Evolutionary conservation across 2,888 invertebrate species (phyloP), one percentile per base, ranked within the genome.

Genomic region (Polydrusus pterygomalis): DNA sequence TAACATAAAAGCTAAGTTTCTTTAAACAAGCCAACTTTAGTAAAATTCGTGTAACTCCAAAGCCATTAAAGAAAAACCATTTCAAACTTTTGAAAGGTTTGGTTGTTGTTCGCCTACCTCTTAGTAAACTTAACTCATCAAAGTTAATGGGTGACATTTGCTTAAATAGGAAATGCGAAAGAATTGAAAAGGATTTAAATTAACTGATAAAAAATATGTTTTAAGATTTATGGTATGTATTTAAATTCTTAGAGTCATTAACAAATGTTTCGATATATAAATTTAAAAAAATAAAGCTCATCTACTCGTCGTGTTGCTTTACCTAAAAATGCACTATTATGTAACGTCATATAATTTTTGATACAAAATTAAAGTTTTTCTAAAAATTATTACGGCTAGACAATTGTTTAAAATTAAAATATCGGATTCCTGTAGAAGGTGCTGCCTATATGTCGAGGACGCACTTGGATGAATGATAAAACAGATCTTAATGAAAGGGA

Each of bases 1-100:
- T 74, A 68, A 20, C 67, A 74, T 74, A 68, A 74, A 51, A 74
- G 73, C 68, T 25, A 74, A 68, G 73, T 74, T 74, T 47, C 58
- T 17, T 49, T 34, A 65, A 38, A 65, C 68, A 45, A 67, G 25
- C 43, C 34, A 68, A 74, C 60, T 68, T 74, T 20, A 47, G 47
- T 60, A 43, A 60, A 74, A 74, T 68, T 68, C 73, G 47, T 60
- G 67, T 74, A 58, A 67, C 58, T 67, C 20, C 43, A 51, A 51
- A 43, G 63, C 34, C 54, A 34, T 71, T 64, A 71, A 71, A 71
- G 73, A 74, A 72, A 74, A 74, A 74, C 60, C 68, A 56, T 74
- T 74, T 60, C 25, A 30, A 72, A 65, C 38, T 72, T 72, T 65
- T 45, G 18, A 72, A 47, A 68, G 62, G 49, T 18, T 60, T 62